Base-by-base conservation (phyloP, 2,113 vertebrate species). In the Macheiramphus alcinus region DNA sequence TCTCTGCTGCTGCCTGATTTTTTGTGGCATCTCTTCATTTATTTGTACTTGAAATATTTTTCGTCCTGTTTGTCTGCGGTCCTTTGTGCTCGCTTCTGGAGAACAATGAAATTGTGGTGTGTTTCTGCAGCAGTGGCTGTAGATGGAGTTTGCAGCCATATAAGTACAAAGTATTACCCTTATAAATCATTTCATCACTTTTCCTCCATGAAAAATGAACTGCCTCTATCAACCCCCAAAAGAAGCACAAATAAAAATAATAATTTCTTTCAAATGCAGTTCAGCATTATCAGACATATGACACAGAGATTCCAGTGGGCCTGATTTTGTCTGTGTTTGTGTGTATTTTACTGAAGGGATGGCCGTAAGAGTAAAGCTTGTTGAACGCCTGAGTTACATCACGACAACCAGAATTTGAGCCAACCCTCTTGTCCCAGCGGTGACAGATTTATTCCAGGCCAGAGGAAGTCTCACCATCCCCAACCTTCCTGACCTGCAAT, bases 1-100 rank as follows among this genome's bases (percentile, higher is more conserved):
- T 86, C 81, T 59, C 40, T 83, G 75, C 52, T 0, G 6, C 63
- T 73, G 68, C n/a, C 61, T 93, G 83, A 67, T 88, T 71, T 93
- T 79, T 93, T 91, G 79, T 82, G 89, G 50, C 80, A 93, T 83
- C 62, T 85, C 86, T 94, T 79, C 61, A 25, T 93, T 92, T 87
- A 48, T 79, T 89, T 93, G 81, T 45, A 47, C 50, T 95, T 88
- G 68, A 81, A 92, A 75, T 62, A 40, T 26, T 16, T 66, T 93
- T 93, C 84, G 29, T 45, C 36, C 23, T 26, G 7, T 38, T 63
- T 66, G 45, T 61, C 70, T 42, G 31, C 25, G 36, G 43, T 76
- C 61, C 36, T 59, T 66, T 43, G 47, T 52, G 23, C 38, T 81
- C 0, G 0, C 17, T 79, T 55, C 74, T 91, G 74, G 42, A 66